phyloP scores from a whole-genome alignment of 2,113 vertebrate species.

The Solea senegalensis region DNA sequence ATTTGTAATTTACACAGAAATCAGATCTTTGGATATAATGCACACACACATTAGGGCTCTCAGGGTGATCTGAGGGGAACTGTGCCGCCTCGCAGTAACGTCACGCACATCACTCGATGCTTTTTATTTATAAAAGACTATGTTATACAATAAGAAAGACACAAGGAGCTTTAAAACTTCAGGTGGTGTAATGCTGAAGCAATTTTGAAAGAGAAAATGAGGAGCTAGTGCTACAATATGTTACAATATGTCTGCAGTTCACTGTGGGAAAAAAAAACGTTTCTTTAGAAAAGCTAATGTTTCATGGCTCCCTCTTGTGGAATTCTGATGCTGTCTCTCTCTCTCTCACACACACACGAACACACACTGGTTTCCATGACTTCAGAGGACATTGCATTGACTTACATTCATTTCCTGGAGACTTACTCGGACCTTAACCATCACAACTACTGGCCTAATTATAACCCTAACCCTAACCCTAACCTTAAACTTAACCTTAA shows the following conservation, averaged over 20 bases:
- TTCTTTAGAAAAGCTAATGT: neutral
- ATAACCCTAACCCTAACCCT: no score
- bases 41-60: neutral
- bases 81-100: neutral
- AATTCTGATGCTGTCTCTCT: neutral
- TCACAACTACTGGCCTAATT: no score
- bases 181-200: no score
- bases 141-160: neutral
- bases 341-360: neutral
- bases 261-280: neutral
- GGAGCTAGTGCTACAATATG: no score
- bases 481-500: no score
- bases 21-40: neutral
- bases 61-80: neutral
- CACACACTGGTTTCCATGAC: neutral
- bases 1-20: constrained; percentile 22
- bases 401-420: no score
- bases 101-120: neutral
- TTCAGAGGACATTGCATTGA: no score
- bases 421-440: no score
- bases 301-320: constrained; percentile 54
- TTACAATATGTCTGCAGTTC: no score
- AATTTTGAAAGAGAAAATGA: no score
- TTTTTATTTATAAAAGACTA: neutral
- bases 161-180: neutral